Evolutionary conservation across 2,113 vertebrate species (phyloP).

Genomic region (Upupa epops): DNA sequence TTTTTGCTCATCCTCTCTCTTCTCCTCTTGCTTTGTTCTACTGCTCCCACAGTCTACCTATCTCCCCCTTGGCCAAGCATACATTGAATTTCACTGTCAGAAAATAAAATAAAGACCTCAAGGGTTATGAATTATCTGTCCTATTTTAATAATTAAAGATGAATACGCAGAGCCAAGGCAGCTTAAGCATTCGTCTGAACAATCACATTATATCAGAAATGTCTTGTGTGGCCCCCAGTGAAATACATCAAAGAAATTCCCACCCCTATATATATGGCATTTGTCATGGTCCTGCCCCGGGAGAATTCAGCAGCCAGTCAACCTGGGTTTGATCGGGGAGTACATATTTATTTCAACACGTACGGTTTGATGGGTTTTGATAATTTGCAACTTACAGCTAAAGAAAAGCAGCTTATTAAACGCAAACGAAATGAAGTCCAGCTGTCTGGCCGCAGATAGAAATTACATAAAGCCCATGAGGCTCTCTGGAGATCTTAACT

Average conservation of each 20-base stretch:
- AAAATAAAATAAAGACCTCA: constrained; percentile 76
- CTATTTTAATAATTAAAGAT: constrained; percentile 80
- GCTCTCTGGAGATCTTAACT: constrained; percentile 69
- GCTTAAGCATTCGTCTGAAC: constrained; percentile 55
- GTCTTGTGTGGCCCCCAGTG: constrained; percentile 65
- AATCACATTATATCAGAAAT: constrained; percentile 73
- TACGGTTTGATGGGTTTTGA: constrained; percentile 71
- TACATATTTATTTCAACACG: constrained; percentile 27
- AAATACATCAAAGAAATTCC: constrained; percentile 71
- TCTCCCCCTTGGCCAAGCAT: constrained; percentile 33
- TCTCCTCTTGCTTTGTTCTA: constrained; percentile 34
- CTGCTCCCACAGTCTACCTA: constrained; percentile 23
- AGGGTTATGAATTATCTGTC: constrained; percentile 74
- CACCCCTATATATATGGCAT: constrained; percentile 32
- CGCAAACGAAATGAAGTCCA: constrained; percentile 71
- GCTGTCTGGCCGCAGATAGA: constrained; percentile 72
- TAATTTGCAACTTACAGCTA: constrained; percentile 72
- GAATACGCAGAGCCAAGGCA: constrained; percentile 66
- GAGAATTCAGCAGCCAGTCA: constrained; percentile 52
- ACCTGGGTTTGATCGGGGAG: constrained; percentile 39
- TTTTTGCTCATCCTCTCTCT: neutral
- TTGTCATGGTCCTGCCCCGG: constrained; percentile 52
- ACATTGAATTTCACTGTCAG: constrained; percentile 59
- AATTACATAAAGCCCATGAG: constrained; percentile 71
- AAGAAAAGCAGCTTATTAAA: constrained; percentile 75